Conservation (phyloP, 2,888 invertebrate species). For the Apamea crenata region DNA sequence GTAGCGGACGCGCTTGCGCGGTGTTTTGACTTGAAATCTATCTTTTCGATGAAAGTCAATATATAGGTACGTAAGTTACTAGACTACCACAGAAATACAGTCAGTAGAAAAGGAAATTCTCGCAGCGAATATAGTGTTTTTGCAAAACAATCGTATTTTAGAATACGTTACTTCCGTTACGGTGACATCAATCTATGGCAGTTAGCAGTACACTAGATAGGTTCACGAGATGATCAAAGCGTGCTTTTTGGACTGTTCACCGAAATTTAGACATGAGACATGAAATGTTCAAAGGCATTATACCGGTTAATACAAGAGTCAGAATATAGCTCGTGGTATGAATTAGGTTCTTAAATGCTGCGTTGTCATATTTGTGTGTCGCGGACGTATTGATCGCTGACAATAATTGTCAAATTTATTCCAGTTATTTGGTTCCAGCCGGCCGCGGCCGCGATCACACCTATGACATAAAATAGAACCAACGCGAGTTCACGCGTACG, state of each 20-base stretch:
- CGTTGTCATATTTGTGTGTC: slow-evolving; percentile 51
- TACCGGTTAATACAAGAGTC: slow-evolving; percentile 3
- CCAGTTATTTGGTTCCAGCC: slow-evolving; percentile 57
- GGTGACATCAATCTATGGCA: not conserved
- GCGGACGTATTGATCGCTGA: slow-evolving; percentile 49
- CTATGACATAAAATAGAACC: slow-evolving; percentile 39
- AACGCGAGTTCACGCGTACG: not conserved
- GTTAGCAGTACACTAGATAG: not conserved
- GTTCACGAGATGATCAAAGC: slow-evolving; percentile 1
- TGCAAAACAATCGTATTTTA: not conserved
- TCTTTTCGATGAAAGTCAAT: not conserved
- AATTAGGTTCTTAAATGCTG: slow-evolving; percentile 23
- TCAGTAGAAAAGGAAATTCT: not conserved
- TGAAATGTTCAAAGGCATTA: slow-evolving; percentile 13
- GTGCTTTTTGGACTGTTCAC: slow-evolving; percentile 1
- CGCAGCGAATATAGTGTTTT: not conserved
- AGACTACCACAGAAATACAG: not conserved
- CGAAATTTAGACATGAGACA: not conserved
- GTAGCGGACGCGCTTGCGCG: not conserved
- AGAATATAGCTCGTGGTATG: slow-evolving; percentile 10
- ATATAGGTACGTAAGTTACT: not conserved
- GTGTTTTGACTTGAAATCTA: not conserved
- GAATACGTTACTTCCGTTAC: not conserved
- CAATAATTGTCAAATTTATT: slow-evolving; percentile 61
- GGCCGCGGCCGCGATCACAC: slow-evolving; percentile 20